Conservation (phyloP, 1,140 invertebrate genomes). For the Dendroctonus valens region DNA sequence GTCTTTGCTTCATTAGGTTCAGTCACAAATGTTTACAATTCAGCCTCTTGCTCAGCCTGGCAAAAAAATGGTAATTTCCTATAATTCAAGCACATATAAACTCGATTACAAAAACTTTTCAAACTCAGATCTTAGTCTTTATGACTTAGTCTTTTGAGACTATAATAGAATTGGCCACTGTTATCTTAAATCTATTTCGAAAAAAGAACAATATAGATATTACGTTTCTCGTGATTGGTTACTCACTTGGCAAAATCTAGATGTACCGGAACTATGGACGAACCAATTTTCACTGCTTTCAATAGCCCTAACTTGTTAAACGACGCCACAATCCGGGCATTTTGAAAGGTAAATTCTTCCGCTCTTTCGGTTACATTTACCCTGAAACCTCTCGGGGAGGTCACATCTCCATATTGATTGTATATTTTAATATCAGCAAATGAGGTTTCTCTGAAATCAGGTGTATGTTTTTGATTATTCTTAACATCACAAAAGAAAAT, state of each 20-base stretch:
- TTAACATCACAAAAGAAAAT: not conserved
- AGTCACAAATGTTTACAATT: too few relatives aligned
- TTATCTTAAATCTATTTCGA: too few relatives aligned
- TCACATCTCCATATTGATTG: slow-evolving; percentile 46
- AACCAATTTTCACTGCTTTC: slow-evolving; percentile 58
- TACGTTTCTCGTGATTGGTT: not conserved
- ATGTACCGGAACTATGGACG: slow-evolving; percentile 60
- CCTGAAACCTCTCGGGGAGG: slow-evolving; percentile 48
- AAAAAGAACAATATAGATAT: too few relatives aligned
- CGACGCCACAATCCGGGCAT: slow-evolving; percentile 58
- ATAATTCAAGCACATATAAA: too few relatives aligned
- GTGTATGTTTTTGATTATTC: not conserved
- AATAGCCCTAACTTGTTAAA: slow-evolving; percentile 68
- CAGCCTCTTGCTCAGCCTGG: too few relatives aligned
- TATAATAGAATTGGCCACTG: too few relatives aligned
- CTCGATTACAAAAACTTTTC: too few relatives aligned
- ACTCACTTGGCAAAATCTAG: slow-evolving; percentile 66
- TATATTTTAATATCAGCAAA: slow-evolving; percentile 56
- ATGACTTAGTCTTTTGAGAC: too few relatives aligned
- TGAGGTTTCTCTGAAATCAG: slow-evolving; percentile 54
- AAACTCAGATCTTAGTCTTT: too few relatives aligned
- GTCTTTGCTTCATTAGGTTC: too few relatives aligned
- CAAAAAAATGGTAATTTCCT: too few relatives aligned
- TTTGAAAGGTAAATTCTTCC: slow-evolving; percentile 64
- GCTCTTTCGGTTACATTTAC: slow-evolving; percentile 50